phyloP scores from a whole-genome alignment of 2,888 invertebrate species.

The Andrena fulva region DNA sequence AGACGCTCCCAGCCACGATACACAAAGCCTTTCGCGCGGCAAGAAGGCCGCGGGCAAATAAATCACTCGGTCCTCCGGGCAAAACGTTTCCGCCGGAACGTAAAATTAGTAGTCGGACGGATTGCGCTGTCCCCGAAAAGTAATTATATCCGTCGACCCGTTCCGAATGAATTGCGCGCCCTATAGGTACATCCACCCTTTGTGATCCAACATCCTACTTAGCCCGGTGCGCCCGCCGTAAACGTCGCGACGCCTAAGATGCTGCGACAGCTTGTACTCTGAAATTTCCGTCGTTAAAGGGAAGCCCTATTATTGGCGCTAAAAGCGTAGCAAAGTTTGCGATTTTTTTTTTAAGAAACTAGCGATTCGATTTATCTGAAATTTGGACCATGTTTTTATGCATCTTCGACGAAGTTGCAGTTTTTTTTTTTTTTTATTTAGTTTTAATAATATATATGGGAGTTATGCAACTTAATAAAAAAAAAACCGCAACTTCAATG shows the following conservation, averaged over 20 bases:
- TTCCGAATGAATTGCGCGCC: background rate
- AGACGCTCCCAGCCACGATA: slow-evolving; percentile 17
- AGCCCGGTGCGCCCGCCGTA: background rate
- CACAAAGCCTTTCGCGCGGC: slow-evolving; percentile 47
- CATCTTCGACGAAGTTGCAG: no score
- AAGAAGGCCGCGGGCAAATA: slow-evolving; percentile 44
- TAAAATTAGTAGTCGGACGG: slow-evolving; percentile 56
- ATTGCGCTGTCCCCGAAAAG: slow-evolving; percentile 42
- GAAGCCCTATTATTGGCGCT: no score
- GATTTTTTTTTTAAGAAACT: no score
- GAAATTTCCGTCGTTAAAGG: background rate
- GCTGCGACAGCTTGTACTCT: no score
- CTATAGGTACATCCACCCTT: background rate
- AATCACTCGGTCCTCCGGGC: slow-evolving; percentile 51
- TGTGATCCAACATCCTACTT: background rate
- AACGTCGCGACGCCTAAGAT: no score
- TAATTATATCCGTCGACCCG: slow-evolving; percentile 32
- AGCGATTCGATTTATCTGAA: no score
- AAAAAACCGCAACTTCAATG: no score
- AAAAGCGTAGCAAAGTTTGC: no score
- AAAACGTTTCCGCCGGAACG: slow-evolving; percentile 51
- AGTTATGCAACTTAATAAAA: no score
- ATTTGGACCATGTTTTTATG: no score
- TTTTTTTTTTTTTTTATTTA: no score
- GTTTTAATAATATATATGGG: no score